phyloP scores from a whole-genome alignment of 2,797 vertebrate genomes.

The Argyrosomus regius region DNA sequence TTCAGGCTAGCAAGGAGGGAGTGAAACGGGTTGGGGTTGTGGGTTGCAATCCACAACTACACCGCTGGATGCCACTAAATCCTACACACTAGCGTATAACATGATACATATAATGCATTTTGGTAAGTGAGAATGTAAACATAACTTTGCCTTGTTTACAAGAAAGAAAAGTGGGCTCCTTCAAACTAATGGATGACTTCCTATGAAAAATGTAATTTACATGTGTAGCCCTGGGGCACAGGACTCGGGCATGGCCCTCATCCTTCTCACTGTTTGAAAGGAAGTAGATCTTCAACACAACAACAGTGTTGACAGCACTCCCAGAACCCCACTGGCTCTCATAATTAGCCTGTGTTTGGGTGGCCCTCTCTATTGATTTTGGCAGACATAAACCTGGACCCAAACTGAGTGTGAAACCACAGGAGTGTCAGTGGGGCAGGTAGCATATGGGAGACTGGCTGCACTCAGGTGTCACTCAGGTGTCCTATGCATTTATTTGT shows the following conservation, averaged over 20 bases:
- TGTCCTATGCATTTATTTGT: not conserved
- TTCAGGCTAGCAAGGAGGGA: too few species aligned
- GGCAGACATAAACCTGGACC: constrained; percentile 40
- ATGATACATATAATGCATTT: not conserved
- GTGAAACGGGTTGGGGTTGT: too few species aligned
- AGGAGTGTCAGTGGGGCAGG: constrained; percentile 15
- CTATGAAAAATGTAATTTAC: constrained; percentile 32
- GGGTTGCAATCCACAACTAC: too few species aligned
- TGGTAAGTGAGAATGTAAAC: not conserved
- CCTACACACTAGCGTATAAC: too few species aligned
- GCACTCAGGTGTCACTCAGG: not conserved
- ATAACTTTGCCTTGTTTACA: not conserved
- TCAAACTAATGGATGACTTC: not conserved
- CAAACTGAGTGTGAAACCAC: constrained; percentile 48
- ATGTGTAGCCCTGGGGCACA: constrained; percentile 1
- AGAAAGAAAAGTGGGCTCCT: not conserved
- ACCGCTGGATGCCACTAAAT: too few species aligned
- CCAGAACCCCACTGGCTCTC: constrained; percentile 45
- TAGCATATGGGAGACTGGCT: constrained; percentile 40
- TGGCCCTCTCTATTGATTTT: constrained; percentile 48
- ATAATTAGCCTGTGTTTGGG: constrained; percentile 58
- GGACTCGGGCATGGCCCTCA: not conserved
- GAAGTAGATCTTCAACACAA: constrained; percentile 42
- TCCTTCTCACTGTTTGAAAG: constrained; percentile 22
- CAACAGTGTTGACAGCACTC: constrained; percentile 35